phyloP scores from a whole-genome alignment of 1,140 invertebrate genomes.

The Bicyclus anynana region DNA sequence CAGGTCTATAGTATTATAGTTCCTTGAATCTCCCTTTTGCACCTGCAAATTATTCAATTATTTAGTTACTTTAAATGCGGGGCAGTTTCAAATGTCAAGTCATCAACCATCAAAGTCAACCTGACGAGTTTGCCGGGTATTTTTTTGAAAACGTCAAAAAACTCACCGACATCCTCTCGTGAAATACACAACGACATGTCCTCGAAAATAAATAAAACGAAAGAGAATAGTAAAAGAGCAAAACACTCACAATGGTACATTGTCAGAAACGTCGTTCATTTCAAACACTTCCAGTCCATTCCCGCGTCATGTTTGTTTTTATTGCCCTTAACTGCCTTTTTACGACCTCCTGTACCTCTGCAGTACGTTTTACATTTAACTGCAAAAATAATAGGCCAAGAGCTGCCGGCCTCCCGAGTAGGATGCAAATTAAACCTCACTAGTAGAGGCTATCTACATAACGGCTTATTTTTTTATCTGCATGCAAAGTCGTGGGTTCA shows the following conservation, averaged over 20 bases:
- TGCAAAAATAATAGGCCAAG: constrained; percentile 15
- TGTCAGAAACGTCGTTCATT: constrained; percentile 18
- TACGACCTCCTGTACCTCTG: constrained; percentile 17
- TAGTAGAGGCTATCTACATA: too few species aligned
- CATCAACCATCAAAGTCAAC: too few species aligned
- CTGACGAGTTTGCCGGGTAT: not conserved
- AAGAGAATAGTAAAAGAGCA: constrained; percentile 3
- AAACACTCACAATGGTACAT: constrained; percentile 10
- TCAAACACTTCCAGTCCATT: constrained; percentile 15
- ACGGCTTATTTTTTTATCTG: too few species aligned
- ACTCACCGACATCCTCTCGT: not conserved
- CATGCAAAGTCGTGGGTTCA: too few species aligned
- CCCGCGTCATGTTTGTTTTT: constrained; percentile 20
- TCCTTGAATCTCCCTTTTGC: too few species aligned
- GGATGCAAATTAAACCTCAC: too few species aligned
- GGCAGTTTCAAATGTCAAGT: too few species aligned
- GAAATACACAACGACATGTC: not conserved
- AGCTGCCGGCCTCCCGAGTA: not conserved
- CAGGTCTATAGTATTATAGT: too few species aligned
- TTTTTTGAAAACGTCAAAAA: not conserved
- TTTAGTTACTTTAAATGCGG: too few species aligned
- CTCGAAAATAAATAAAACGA: not conserved
- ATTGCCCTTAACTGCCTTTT: constrained; percentile 19
- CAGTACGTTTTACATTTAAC: constrained; percentile 11
- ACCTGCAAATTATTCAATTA: too few species aligned